Evolutionary conservation across 2,797 vertebrate species (phyloP), one percentile per base, ranked within the genome.

Genomic region (Lepus oiostolus): DNA sequence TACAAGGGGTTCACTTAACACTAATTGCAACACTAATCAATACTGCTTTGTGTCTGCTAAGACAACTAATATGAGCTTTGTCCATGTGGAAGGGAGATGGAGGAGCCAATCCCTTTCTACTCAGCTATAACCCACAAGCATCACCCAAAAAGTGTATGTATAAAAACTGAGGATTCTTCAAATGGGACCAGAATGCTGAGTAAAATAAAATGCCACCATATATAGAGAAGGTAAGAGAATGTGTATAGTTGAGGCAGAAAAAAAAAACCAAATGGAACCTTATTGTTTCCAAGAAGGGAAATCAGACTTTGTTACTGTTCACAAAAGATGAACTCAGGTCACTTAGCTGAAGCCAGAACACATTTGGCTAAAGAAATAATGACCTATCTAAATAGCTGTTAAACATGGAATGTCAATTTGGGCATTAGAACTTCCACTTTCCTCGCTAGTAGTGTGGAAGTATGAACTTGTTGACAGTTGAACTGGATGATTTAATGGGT

Each of bases 1-100:
- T 58, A 58, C 75, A 92, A 94, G 21, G 3, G 14, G 16, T n/a
- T 79, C 75, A 85, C 5, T 90, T 94, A 96, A 89, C 14, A 60
- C 12, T 68, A 82, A 82, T 12, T 65, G 50, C 32, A 76, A 22
- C 81, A 68, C 10, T 82, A 84, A 85, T 89, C 75, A 89, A 77
- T 87, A 89, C 4, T 16, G 6, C 16, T 72, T 32, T 92, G 9
- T 89, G 52, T 50, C 70, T 95, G 75, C 32, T 72, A 63, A 82
- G 65, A 91, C 85, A 90, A 28, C n/a, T 87, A 71, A 62, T 32
- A 50, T 67, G 91, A 84, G 0, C 14, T 87, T 67, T 76, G 17
- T 38, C 9, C 86, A 13, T 22, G 83, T 7, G 86, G 62, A 89
- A 58, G 17, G 10, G 83, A 86, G 38, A 58, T 58, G 30, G 1